phyloP scores from a whole-genome alignment of 2,797 vertebrate species.

The Meda fulgida region DNA sequence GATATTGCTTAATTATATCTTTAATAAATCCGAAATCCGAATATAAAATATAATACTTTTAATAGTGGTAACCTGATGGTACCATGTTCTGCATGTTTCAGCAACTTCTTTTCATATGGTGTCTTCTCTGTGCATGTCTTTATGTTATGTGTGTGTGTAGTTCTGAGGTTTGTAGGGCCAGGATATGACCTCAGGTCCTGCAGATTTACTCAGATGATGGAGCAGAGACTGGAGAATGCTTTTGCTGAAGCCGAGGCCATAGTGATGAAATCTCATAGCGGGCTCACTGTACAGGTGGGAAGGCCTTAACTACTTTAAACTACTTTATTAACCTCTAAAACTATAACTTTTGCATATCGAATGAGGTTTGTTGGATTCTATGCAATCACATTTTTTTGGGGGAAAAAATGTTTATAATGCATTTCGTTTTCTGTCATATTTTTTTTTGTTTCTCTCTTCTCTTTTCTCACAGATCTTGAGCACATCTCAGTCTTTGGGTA shows the following conservation, averaged over 20 bases:
- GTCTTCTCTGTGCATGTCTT: neutral
- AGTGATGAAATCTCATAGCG: conserved; percentile 83
- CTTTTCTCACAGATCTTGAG: conserved; percentile 85
- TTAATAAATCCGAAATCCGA: neutral
- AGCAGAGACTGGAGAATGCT: conserved; percentile 90
- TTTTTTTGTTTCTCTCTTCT: conserved; percentile 32
- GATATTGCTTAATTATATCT: neutral
- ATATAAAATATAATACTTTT: neutral
- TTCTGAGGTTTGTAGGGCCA: conserved; percentile 92
- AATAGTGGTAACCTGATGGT: neutral
- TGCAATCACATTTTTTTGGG: neutral
- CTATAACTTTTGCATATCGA: neutral
- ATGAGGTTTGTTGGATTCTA: neutral
- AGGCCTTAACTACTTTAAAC: neutral
- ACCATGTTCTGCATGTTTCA: neutral
- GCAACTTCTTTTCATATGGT: neutral
- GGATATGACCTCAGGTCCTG: conserved; percentile 91
- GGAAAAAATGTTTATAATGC: too few species aligned
- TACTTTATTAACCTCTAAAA: neutral
- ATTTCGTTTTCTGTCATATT: neutral
- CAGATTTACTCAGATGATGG: conserved; percentile 94
- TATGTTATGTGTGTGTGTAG: conserved; percentile 69
- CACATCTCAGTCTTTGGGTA: conserved; percentile 81
- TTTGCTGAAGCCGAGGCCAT: conserved; percentile 92
- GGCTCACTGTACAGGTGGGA: conserved; percentile 89